Base-by-base conservation (phyloP, 2,113 vertebrate genomes). In the Hyaena hyaena region DNA sequence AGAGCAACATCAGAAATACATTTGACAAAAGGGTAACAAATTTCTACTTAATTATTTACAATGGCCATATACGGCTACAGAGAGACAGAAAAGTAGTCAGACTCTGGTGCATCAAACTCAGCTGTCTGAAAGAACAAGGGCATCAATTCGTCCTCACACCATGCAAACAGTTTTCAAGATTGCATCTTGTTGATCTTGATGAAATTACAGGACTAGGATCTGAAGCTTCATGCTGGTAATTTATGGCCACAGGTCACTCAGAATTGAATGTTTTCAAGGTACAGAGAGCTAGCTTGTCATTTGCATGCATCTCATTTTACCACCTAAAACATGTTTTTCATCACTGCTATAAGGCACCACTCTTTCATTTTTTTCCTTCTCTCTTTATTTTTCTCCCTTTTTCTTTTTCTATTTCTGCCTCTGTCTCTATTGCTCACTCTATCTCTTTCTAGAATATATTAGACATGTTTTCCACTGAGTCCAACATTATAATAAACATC, bases 21-120 rank as follows among this genome's bases (percentile, higher is more conserved):
- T 98, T 99, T 99, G 98, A 99, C 99, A 99, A 99, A 99, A 99
- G 98, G 98, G 98, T 99, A 99, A 99, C 98, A 99, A 98, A 99
- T 99, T 98, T 99, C 99, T 99, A 98, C 98, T 99, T 99, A 99
- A 99, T 99, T 99, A 99, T 99, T 99, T 99, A 99, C 98, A 98
- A 99, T 97, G 98, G 98, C 98, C 98, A 97, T 99, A 96, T 98
- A 98, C 89, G 90, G 98, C 98, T 99, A 98, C 98, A 98, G 98
- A 98, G 98, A 99, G 98, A 99, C 98, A 98, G 98, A 98, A 95
- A 98, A 98, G 98, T 95, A 98, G 98, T 98, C 98, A 98, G 98
- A 89, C 98, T 98, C 96, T 88, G 82, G 83, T 97, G 96, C 97
- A 94, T 98, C 98, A 98, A 93, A 98, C 98, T 88, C 97, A 97